Evolutionary conservation across 2,888 invertebrate genomes (phyloP), one percentile per base, ranked within the genome.

Genomic region (Cheilosia variabilis): DNA sequence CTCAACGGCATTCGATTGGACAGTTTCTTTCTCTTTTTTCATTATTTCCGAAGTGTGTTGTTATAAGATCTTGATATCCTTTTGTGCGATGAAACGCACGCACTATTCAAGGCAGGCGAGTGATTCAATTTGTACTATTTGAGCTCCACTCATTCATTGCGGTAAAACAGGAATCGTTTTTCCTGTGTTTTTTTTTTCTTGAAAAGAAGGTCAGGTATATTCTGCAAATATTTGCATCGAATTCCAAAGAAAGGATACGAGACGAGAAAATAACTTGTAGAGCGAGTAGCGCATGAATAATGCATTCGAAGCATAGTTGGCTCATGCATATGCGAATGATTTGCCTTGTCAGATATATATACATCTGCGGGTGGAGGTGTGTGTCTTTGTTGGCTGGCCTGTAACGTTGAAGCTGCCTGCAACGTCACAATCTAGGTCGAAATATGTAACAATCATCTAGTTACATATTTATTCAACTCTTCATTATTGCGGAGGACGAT

Each of bases 311-410:
- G 53, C 62, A 55, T 79, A 79, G 79, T 79, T 84, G 75, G 73
- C 79, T 84, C 73, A 84, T 84, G 84, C 84, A 84, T 84, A 84
- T 84, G 63, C 84, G 75, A 79, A 79, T 79, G 68, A 73, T 79
- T 72, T 69, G 27, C 78, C 68, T 52, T 22, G 52, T 22, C 6
- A 15, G 24, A 19, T 3, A 31, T 9, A 31, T 9, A 9, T 31
- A 31, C 9, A 9, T 31, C 1, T 24, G 22, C 47, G 47, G 43
- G 17, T 62, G 41, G 34, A 13, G 47, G 15, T 63, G 19, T 60
- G 41, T 43, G 52, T 62, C 15, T 73, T 34, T 60, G 37, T 45
- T 43, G 45, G 31, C 45, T 22, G 10, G 37, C 17, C 13, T 13
- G n/a, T n/a, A n/a, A n/a, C n/a, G 5, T 37, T 43, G 15, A 2